phyloP scores from a whole-genome alignment of 2,113 vertebrate species.

The Ovibos moschatus region DNA sequence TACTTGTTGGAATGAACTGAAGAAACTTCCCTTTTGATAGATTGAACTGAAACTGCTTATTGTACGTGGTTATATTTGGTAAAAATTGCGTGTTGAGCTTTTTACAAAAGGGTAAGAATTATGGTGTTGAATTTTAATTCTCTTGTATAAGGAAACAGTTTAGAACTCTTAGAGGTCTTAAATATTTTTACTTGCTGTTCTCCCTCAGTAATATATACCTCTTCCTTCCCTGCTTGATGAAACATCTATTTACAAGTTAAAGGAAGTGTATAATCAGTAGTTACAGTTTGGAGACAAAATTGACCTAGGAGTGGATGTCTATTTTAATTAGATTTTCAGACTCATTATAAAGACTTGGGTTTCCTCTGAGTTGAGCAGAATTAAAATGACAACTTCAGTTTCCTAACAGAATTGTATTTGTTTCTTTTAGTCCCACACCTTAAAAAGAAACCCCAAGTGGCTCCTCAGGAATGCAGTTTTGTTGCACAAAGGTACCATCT shows the following conservation, averaged over 20 bases:
- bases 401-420: slow-evolving; percentile 13
- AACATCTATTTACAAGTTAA: slow-evolving; percentile 60
- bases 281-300: slow-evolving; percentile 54
- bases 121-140: slow-evolving; percentile 84
- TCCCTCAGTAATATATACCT: slow-evolving; percentile 61
- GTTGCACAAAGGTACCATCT: slow-evolving; percentile 43
- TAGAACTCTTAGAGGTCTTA: slow-evolving; percentile 82
- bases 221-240: slow-evolving; percentile 58
- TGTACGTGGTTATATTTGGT: slow-evolving; percentile 83
- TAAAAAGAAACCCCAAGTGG: slow-evolving; percentile 34
- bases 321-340: slow-evolving; percentile 62
- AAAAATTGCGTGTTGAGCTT: slow-evolving; percentile 78
- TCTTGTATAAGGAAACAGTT: slow-evolving; percentile 83
- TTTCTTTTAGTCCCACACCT: slow-evolving; percentile 39
- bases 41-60: slow-evolving; percentile 83
- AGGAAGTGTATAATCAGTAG: slow-evolving; percentile 47
- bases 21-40: slow-evolving; percentile 83
- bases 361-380: slow-evolving; percentile 51
- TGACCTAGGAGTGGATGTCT: slow-evolving; percentile 49
- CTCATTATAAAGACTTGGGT: slow-evolving; percentile 47
- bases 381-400: slow-evolving; percentile 54
- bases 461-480: slow-evolving; percentile 59
- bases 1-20: slow-evolving; percentile 82
- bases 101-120: slow-evolving; percentile 85
- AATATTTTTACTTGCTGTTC: slow-evolving; percentile 82